Percentiles rank a stretch among this genome's conserved stretches.
Evolutionary conservation across 1,140 invertebrate genomes (phyloP).

Genomic region (Cecropterus lyciades): DNA sequence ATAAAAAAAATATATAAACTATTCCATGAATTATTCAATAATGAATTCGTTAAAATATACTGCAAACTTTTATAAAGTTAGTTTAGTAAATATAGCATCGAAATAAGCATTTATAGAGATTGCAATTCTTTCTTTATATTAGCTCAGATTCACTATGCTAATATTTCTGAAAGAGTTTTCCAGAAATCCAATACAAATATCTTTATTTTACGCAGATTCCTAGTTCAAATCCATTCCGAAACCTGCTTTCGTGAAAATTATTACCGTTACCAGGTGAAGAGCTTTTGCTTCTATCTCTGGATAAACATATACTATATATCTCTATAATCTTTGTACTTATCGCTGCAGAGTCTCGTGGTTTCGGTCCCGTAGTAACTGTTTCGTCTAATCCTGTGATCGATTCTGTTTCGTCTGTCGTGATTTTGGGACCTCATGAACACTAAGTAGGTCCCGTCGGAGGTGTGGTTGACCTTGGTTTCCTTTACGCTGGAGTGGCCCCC

Average conservation of each 20-base stretch:
- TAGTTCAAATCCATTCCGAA: conserved; percentile 39
- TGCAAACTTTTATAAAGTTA: too few relatives aligned
- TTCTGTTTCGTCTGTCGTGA: conserved; percentile 56
- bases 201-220: conserved; percentile 31
- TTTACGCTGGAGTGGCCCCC: conserved; percentile 85
- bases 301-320: conserved; percentile 37
- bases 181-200: too few relatives aligned
- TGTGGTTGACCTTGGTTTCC: conserved; percentile 81
- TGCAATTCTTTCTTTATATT: too few relatives aligned
- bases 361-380: conserved; percentile 59
- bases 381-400: conserved; percentile 46
- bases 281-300: conserved; percentile 32
- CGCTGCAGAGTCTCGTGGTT: conserved; percentile 51
- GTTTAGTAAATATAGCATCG: too few relatives aligned
- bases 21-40: too few relatives aligned
- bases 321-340: conserved; percentile 51
- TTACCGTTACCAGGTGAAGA: conserved; percentile 27
- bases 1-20: too few relatives aligned
- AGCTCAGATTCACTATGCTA: too few relatives aligned
- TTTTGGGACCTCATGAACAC: conserved; percentile 70
- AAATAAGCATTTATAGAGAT: too few relatives aligned
- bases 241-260: conserved; percentile 28
- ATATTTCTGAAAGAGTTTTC: too few relatives aligned
- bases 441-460: conserved; percentile 69
- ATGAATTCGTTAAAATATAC: too few relatives aligned